Evolutionary conservation across 1,140 invertebrate genomes (phyloP), one percentile per base, ranked within the genome.

Genomic region (Pseudomyrmex flavicornis): DNA sequence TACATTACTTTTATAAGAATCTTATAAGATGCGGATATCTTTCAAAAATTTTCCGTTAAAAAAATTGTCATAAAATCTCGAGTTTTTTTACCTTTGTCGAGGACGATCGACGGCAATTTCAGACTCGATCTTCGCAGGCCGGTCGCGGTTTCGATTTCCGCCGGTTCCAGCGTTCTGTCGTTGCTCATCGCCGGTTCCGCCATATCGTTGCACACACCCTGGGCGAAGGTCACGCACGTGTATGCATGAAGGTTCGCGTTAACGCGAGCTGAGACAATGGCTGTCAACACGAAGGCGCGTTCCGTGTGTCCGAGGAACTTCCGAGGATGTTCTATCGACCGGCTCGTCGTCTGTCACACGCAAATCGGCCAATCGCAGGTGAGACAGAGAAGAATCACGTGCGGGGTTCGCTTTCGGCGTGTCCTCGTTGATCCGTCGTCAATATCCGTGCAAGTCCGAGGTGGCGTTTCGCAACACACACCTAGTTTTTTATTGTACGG

Each of bases 371-470:
- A 91, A 91, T 90, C 20, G 70, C 85, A 85, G 63, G 84, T 35
- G 35, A 73, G 13, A 87, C 62, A 89, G 77, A 65, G 26, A 76
- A 84, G n/a, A 74, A 85, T 91, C 90, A 91, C 90, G 90, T 91
- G 90, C 61, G n/a, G 0, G 7, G 7, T 9, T 46, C 10, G 77
- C 52, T 75, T 86, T 86, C 74, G 35, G 84, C 63, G 26, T 61
- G 76, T 86, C 50, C 63, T 85, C 10, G 46, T 12, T 69, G 88
- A 88, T 88, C 62, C 62, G 22, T 62, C 46, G 46, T 56, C 59
- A 77, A 76, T 73, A 12, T 35, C n/a, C 44, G 48, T 0, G n/a
- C 13, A 0, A 70, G 20, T 20, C 1, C 26, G 50, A 20, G 22
- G 54, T 20, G 7, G 2, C 1, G 17, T 26, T 13, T 12, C 8